phyloP scores from a whole-genome alignment of 2,888 invertebrate species.

The Julus scanicus region DNA sequence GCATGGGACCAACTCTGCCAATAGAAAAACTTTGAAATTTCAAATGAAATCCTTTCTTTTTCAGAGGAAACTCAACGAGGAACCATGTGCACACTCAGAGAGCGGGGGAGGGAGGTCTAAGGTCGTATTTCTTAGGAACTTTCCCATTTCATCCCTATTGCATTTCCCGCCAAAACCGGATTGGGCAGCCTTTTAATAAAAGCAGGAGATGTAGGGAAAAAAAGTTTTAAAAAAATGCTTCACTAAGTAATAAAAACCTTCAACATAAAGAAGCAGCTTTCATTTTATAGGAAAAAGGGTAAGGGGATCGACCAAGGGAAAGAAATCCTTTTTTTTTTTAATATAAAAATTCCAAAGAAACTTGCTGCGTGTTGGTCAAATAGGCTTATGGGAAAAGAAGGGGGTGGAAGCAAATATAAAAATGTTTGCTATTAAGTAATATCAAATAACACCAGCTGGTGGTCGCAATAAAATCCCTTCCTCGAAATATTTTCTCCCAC shows the following conservation, averaged over 20 bases:
- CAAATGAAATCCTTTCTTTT: background rate
- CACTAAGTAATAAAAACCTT: background rate
- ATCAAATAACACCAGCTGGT: conserved; percentile 21
- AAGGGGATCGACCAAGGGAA: background rate
- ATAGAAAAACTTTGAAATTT: background rate
- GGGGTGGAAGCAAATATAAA: background rate
- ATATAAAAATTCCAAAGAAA: background rate
- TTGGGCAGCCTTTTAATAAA: background rate
- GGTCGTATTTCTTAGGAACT: background rate
- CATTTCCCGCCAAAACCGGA: background rate
- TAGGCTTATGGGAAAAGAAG: background rate
- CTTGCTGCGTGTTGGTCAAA: background rate
- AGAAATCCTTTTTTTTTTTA: background rate
- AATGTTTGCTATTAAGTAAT: conserved; percentile 3
- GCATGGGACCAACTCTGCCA: conserved; percentile 2
- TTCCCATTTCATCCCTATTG: background rate
- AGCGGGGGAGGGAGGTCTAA: conserved; percentile 2
- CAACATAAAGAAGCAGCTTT: conserved; percentile 21
- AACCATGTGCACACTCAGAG: background rate
- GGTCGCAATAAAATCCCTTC: background rate
- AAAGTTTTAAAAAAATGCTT: background rate
- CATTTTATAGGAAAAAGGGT: conserved; percentile 32
- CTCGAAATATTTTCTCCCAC: conserved; percentile 10
- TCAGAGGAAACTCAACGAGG: background rate
- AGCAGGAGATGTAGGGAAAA: background rate